A percentile compares a stretch with the other conserved stretches of the same genome.
Evolutionary conservation across 2,888 invertebrate genomes (phyloP).

Genomic region (Coelinius sp.): DNA sequence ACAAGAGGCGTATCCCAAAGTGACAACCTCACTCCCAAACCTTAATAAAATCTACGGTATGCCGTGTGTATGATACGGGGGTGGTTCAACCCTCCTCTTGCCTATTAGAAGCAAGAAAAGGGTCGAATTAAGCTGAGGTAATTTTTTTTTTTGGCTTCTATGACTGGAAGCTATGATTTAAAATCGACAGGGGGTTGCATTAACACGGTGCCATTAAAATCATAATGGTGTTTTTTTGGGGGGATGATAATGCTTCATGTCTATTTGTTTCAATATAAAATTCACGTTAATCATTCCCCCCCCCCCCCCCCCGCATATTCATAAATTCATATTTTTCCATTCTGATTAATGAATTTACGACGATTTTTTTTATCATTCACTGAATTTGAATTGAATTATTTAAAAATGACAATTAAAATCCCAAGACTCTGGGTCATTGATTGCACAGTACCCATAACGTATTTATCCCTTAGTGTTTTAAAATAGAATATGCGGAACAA

Average conservation of each 20-base stretch:
- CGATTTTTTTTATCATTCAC: not conserved
- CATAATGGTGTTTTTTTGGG: not conserved
- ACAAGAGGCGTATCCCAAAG: slow-evolving; percentile 63
- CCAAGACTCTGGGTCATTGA: slow-evolving; percentile 19
- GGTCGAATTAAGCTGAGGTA: slow-evolving; percentile 34
- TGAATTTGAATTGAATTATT: not conserved
- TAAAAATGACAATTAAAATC: not conserved
- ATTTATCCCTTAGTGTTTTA: slow-evolving; percentile 23
- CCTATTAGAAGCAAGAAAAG: not conserved
- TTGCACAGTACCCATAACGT: slow-evolving; percentile 4
- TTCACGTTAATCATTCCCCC: slow-evolving; percentile 62
- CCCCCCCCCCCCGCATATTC: too few relatives aligned
- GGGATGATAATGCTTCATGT: not conserved
- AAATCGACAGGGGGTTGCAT: slow-evolving; percentile 17
- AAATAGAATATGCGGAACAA: slow-evolving; percentile 33
- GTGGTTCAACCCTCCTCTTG: slow-evolving; percentile 14
- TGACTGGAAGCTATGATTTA: not conserved
- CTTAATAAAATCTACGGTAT: slow-evolving; percentile 59
- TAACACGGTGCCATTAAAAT: not conserved
- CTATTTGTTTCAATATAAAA: slow-evolving; percentile 65
- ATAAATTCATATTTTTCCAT: too few relatives aligned
- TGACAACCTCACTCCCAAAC: slow-evolving; percentile 61
- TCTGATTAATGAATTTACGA: not conserved
- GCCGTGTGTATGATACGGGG: slow-evolving; percentile 42
- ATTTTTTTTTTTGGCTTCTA: slow-evolving; percentile 43